These are phyloP conservation scores for Leptosomus discolor DNA, from an alignment of 2,113 vertebrate genomes.

Conservation along the genomic window DNA sequence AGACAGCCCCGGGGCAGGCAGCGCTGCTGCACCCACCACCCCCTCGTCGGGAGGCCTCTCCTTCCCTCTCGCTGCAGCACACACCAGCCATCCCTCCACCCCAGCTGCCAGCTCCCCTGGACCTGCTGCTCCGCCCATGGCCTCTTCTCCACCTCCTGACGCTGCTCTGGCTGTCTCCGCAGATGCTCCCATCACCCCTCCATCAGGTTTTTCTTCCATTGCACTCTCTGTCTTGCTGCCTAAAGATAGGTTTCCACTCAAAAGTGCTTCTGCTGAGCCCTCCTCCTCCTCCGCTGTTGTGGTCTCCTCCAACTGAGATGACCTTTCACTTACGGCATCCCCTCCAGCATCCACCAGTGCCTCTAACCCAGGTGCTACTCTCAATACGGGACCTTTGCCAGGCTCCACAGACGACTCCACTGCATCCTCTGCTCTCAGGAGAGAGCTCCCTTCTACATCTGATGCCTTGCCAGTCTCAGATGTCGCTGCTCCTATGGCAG, in stretches of 20 bases:
- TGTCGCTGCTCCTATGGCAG: background rate
- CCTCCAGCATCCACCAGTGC: background rate
- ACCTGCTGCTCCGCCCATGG: background rate
- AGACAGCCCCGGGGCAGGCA: fast-evolving
- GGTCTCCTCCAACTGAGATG: background rate
- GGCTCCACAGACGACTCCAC: background rate
- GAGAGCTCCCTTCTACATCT: background rate
- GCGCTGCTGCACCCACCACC: fast-evolving
- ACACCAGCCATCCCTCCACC: background rate
- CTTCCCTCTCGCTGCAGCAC: background rate
- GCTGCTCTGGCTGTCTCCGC: background rate
- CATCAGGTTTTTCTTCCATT: background rate
- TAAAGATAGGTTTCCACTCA: background rate
- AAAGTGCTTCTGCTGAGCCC: background rate
- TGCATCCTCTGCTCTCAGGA: background rate
- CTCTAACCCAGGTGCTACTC: background rate
- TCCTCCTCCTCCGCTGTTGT: background rate
- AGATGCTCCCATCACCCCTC: background rate
- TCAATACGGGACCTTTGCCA: background rate
- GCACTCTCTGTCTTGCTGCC: background rate
- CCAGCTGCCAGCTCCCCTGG: background rate
- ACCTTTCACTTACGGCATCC: background rate
- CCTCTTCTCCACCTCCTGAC: background rate
- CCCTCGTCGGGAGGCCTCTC: fast-evolving
- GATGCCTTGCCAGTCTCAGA: background rate